Base-by-base conservation (phyloP, 1,140 invertebrate genomes). In the Tyrophagus putrescentiae region DNA sequence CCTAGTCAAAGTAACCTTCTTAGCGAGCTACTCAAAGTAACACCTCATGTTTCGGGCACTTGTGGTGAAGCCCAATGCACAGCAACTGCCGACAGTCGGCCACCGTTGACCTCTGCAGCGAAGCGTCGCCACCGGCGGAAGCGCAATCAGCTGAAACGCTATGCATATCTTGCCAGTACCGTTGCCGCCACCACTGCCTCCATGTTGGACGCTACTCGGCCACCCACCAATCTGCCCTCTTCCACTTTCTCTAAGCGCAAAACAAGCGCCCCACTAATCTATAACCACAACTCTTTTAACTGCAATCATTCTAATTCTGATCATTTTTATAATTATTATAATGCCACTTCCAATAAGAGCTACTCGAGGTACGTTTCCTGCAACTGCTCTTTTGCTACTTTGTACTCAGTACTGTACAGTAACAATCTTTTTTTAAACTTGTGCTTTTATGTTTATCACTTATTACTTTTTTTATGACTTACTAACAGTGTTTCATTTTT, bases 291-390 rank as follows among this genome's bases (percentile, higher is more conserved):
- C 6, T 53, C 23, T 16, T 6, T 32, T 33, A 25, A 25, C 7
- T 48, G 45, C 45, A 32, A 54, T 11, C 25, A 54, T 54, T 54
- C 52, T 54, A 54, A 54, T 54, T 34, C 32, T 32, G 52, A 54
- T 54, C 27, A 13, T 27, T 54, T 54, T 54, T 54, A 54, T 54
- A 54, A 54, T 54, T 54, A 27, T 33, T 18, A 31, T 27, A 54
- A 54, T 54, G 52, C 52, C 25, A 34, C 52, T 54, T 54, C 52
- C 3, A 16, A 21, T 54, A 54, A 54, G 25, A 54, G 52, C 39
- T 31, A 34, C 39, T 32, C 39, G 27, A 54, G 52, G 52, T 54
- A 54, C 39, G 52, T 54, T 54, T 31, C 1, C 23, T 3, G 3
- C 25, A 27, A 13, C 21, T 54, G 27, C 21, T 31, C 39, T 54